A percentile compares a stretch with the other conserved stretches of the same genome.
Evolutionary conservation across 2,888 invertebrate genomes (phyloP).

Genomic region (Apamea monoglypha): DNA sequence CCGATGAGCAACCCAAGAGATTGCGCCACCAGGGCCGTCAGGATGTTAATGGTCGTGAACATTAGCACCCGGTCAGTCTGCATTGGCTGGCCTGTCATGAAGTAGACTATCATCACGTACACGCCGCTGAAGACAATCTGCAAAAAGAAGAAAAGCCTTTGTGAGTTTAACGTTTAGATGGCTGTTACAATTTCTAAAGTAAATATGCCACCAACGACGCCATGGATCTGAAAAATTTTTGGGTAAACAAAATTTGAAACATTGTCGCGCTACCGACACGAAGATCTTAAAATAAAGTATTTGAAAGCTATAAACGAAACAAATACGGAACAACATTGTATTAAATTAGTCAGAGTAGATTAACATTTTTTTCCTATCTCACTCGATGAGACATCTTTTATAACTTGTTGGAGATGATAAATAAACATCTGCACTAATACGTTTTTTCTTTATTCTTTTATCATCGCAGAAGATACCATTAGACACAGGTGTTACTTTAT

Average conservation of each 20-base stretch:
- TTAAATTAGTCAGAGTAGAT: not conserved
- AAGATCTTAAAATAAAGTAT: not conserved
- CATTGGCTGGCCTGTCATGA: constrained; percentile 98
- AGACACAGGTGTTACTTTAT: constrained; percentile 5
- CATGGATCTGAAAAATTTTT: not conserved
- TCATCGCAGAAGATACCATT: not conserved
- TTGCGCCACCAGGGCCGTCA: constrained; percentile 97
- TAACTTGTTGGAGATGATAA: constrained; percentile 9
- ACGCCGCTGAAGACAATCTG: constrained; percentile 96
- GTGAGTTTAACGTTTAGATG: not conserved
- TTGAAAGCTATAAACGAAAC: not conserved
- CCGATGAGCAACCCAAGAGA: constrained; percentile 97
- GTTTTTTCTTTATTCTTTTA: constrained; percentile 1
- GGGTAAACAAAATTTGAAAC: too few species aligned
- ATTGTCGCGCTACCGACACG: too few species aligned
- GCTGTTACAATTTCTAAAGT: not conserved
- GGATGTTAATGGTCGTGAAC: constrained; percentile 93
- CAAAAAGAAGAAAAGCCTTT: constrained; percentile 67
- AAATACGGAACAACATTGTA: not conserved
- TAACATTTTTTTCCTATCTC: not conserved
- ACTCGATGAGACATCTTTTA: not conserved
- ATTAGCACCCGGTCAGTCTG: constrained; percentile 95
- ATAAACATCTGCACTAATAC: not conserved
- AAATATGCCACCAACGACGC: not conserved
- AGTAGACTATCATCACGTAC: constrained; percentile 97